A percentile compares a stretch with the other conserved stretches of the same genome.
Conservation (phyloP, 2,113 vertebrate genomes). For the Sapajus apella region DNA sequence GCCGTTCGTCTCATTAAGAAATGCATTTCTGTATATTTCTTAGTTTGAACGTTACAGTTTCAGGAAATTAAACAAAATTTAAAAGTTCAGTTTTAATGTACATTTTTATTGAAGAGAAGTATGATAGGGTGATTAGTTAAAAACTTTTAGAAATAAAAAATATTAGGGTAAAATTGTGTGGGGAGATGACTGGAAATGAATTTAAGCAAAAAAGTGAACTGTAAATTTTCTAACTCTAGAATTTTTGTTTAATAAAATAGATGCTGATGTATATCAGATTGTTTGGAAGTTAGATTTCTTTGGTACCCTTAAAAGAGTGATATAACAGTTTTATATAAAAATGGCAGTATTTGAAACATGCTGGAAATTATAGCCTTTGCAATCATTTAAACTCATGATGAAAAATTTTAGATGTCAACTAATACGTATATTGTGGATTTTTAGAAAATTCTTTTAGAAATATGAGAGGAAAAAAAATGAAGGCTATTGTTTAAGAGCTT, state of each 20-base stretch:
- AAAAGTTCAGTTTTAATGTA: not conserved
- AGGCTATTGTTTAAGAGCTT: not conserved
- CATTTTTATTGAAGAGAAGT: not conserved
- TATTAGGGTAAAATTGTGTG: not conserved
- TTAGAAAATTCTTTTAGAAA: not conserved
- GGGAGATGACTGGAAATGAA: not conserved
- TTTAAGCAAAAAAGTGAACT: not conserved
- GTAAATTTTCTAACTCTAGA: not conserved
- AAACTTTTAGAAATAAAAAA: not conserved
- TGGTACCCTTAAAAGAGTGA: not conserved
- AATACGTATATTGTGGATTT: not conserved
- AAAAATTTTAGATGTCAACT: conserved; percentile 6
- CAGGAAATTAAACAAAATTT: not conserved
- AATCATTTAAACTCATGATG: not conserved
- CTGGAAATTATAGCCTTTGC: not conserved
- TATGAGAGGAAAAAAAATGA: not conserved
- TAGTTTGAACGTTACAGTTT: not conserved
- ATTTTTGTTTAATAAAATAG: not conserved
- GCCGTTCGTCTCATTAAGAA: not conserved
- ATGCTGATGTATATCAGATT: not conserved
- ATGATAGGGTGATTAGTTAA: not conserved
- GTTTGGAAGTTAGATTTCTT: not conserved
- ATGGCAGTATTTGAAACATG: not conserved
- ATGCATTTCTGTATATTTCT: not conserved
- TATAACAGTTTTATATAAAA: not conserved